These are phyloP conservation scores for Laodelphax striatellus DNA, from an alignment of 1,140 invertebrate genomes.

Conservation along the genomic window DNA sequence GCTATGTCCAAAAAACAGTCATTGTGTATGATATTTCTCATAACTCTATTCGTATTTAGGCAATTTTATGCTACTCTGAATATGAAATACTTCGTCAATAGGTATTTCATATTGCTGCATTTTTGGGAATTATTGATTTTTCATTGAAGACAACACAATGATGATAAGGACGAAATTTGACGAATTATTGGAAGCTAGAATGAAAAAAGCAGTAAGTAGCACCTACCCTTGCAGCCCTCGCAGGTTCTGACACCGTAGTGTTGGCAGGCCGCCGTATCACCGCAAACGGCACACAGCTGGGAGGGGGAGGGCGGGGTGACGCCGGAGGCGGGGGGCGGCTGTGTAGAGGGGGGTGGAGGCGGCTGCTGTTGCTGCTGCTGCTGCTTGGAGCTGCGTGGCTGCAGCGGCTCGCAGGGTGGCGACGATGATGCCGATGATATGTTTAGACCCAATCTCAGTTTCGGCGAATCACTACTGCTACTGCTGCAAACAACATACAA, in stretches of 20 bases:
- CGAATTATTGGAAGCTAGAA: too few species aligned
- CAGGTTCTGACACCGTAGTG: slow-evolving; percentile 97
- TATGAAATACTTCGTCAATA: too few species aligned
- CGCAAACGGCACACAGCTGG: slow-evolving; percentile 94
- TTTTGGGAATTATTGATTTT: too few species aligned
- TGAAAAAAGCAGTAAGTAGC: too few species aligned
- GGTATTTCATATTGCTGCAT: too few species aligned
- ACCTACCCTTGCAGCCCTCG: slow-evolving; percentile 84
- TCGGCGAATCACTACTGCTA: slow-evolving; percentile 37
- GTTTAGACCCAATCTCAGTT: slow-evolving; percentile 28
- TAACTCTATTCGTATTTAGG: too few species aligned
- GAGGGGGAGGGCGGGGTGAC: slow-evolving; percentile 61
- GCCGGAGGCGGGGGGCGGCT: slow-evolving; percentile 31
- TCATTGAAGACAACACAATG: too few species aligned
- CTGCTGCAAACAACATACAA: slow-evolving; percentile 3
- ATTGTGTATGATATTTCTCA: too few species aligned
- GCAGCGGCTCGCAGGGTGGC: slow-evolving; percentile 36
- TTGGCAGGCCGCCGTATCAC: slow-evolving; percentile 95
- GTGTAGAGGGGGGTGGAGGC: slow-evolving; percentile 8
- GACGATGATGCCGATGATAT: slow-evolving; percentile 52
- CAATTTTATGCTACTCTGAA: too few species aligned
- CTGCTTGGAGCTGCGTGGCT: not conserved
- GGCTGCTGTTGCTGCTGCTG: not conserved
- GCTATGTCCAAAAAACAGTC: too few species aligned
- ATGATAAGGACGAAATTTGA: too few species aligned